Conservation (phyloP, 2,113 vertebrate genomes). For the Mobula hypostoma region DNA sequence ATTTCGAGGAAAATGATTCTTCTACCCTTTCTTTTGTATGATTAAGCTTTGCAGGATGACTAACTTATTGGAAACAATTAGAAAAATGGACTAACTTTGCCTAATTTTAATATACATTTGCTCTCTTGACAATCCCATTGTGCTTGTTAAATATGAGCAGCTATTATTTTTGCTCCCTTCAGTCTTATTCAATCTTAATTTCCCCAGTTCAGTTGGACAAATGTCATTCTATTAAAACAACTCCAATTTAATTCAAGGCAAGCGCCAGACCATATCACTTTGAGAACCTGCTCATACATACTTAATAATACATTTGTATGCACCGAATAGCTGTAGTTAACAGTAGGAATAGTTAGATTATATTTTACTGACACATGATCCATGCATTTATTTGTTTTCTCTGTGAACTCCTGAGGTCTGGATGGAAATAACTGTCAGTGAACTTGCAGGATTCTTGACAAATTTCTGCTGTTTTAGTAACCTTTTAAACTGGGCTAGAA, state of each 20-base stretch:
- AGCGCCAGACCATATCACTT: slow-evolving; percentile 25
- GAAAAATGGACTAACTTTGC: slow-evolving; percentile 26
- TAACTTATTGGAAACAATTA: slow-evolving; percentile 22
- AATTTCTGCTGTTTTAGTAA: too few species aligned
- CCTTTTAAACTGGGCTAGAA: background rate
- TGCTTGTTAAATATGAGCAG: slow-evolving; percentile 8
- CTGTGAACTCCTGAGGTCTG: background rate
- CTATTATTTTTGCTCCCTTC: slow-evolving; percentile 24
- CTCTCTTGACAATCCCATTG: slow-evolving; percentile 28
- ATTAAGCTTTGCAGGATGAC: slow-evolving; percentile 24
- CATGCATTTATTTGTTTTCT: background rate
- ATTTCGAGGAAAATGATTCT: background rate
- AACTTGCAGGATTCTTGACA: background rate
- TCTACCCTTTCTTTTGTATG: background rate
- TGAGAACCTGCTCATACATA: slow-evolving; percentile 13
- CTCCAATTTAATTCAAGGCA: slow-evolving; percentile 1
- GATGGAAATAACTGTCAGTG: background rate
- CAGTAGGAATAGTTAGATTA: background rate
- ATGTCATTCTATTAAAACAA: slow-evolving; percentile 32
- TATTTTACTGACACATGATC: background rate
- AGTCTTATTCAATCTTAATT: slow-evolving; percentile 10
- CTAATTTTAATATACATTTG: slow-evolving; percentile 4
- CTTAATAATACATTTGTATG: slow-evolving; percentile 18
- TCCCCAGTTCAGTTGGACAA: slow-evolving; percentile 18
- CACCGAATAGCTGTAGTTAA: background rate